phyloP scores from a whole-genome alignment of 2,888 invertebrate genomes.

The Platycnemis pennipes region DNA sequence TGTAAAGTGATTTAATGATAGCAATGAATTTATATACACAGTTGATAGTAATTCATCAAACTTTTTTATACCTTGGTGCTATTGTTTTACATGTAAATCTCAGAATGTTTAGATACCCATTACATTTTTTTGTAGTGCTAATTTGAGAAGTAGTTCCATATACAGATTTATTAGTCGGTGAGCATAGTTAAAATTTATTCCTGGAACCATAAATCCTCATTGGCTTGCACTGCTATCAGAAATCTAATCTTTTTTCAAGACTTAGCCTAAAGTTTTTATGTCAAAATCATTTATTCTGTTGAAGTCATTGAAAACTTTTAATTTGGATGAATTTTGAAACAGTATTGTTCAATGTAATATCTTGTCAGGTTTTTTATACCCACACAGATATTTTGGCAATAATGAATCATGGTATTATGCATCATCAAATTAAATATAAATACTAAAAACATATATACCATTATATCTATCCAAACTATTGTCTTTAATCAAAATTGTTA shows the following conservation, averaged over 20 bases:
- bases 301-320: not conserved
- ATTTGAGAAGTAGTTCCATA: not conserved
- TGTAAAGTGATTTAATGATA: not conserved
- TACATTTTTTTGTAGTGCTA: not conserved
- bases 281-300: not conserved
- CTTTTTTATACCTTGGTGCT: conserved; percentile 51
- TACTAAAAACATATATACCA: not conserved
- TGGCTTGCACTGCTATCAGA: not conserved
- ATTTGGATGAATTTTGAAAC: not conserved
- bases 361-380: not conserved
- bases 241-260: too few species aligned
- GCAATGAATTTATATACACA: not conserved
- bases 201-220: not conserved
- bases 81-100: conserved; percentile 43
- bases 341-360: not conserved
- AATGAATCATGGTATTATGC: not conserved
- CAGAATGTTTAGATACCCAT: not conserved
- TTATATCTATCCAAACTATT: conserved; percentile 4
- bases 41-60: not conserved
- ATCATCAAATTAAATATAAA: not conserved
- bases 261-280: too few species aligned
- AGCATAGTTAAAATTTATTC: not conserved
- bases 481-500: conserved; percentile 58
- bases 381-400: not conserved
- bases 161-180: not conserved